Evolutionary conservation across 2,888 invertebrate species (phyloP).

Genomic region (Catotricha subobsoleta): DNA sequence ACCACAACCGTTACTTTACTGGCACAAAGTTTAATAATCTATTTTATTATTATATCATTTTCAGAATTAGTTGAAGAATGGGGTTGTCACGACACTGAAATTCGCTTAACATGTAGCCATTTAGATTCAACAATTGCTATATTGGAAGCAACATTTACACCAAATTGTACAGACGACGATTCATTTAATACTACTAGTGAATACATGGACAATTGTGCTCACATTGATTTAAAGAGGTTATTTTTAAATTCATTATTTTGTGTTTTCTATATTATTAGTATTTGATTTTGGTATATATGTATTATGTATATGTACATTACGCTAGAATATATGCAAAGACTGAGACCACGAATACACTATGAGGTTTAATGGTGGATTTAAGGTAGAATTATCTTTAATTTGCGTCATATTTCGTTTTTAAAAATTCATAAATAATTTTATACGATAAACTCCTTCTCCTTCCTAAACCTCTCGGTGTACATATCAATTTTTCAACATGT

Average conservation of each 20-base stretch:
- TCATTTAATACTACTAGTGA: not conserved
- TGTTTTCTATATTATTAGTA: not conserved
- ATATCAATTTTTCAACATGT: too few relatives aligned
- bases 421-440: too few relatives aligned
- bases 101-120: constrained; percentile 43
- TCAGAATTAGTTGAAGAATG: constrained; percentile 46
- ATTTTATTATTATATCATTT: constrained; percentile 20
- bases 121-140: constrained; percentile 44
- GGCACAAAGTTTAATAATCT: too few relatives aligned
- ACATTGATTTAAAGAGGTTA: constrained; percentile 15
- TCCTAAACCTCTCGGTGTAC: too few relatives aligned
- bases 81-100: constrained; percentile 39
- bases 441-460: too few relatives aligned
- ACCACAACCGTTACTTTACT: too few relatives aligned
- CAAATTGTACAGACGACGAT: constrained; percentile 15
- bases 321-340: not conserved
- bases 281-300: not conserved
- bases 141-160: constrained; percentile 41
- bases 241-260: too few relatives aligned
- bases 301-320: not conserved
- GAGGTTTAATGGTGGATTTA: too few relatives aligned
- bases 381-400: too few relatives aligned
- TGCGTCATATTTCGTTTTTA: too few relatives aligned
- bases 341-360: too few relatives aligned
- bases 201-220: constrained; percentile 14